Evolutionary conservation across 2,888 invertebrate genomes (phyloP).

Genomic region (Drosophila nr. fundita): DNA sequence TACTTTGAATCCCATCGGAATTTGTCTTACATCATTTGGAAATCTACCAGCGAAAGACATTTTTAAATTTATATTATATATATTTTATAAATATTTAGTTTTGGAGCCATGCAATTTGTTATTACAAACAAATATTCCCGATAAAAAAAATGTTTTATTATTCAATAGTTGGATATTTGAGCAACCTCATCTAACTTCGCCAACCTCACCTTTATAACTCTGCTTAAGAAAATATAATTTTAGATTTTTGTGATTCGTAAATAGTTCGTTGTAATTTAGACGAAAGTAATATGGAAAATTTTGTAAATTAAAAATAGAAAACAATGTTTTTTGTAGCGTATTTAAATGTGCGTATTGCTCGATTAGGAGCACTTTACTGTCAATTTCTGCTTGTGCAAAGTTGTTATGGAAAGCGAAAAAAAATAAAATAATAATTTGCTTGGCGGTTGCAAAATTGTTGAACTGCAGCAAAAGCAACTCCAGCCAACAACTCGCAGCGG

Average conservation of each 20-base stretch:
- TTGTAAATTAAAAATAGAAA: not conserved
- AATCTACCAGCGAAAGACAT: not conserved
- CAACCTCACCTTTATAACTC: not conserved
- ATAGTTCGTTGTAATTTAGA: not conserved
- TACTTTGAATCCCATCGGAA: not conserved
- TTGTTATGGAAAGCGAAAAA: conserved; percentile 25
- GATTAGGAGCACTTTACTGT: not conserved
- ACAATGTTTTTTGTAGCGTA: conserved; percentile 19
- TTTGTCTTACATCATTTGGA: not conserved
- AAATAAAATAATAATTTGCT: conserved; percentile 60
- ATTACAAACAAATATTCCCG: not conserved
- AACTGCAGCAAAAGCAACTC: conserved; percentile 52
- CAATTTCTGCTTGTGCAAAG: conserved; percentile 28
- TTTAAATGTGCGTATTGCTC: not conserved
- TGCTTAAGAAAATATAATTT: not conserved
- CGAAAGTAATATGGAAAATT: not conserved
- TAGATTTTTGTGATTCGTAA: not conserved
- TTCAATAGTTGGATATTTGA: not conserved
- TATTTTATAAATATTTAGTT: not conserved
- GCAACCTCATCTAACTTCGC: not conserved
- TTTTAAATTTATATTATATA: not conserved
- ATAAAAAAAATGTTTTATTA: not conserved
- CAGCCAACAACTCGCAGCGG: conserved; percentile 52
- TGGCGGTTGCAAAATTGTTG: conserved; percentile 50
- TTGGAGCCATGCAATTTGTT: not conserved